A percentile compares a stretch with the other conserved stretches of the same genome.
Conservation (phyloP, 2,888 invertebrate genomes). For the Rhingia campestris region DNA sequence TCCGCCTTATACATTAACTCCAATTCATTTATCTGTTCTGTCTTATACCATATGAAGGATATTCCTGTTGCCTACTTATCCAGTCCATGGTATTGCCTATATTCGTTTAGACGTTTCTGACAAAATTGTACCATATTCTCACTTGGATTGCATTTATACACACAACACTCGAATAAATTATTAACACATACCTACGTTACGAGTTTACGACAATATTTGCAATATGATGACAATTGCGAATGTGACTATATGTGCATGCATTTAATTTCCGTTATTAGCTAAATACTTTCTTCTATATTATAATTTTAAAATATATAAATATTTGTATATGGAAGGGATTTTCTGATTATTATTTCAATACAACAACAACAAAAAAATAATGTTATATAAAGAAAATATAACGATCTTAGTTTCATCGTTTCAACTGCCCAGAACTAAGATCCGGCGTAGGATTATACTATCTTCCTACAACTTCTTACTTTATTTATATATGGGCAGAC, state of each 20-base stretch:
- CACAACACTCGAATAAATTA: conserved; percentile 5
- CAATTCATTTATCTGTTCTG: too few species aligned
- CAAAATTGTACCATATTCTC: not conserved
- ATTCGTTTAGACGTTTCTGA: not conserved
- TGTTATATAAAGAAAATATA: conserved; percentile 2
- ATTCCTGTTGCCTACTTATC: too few species aligned
- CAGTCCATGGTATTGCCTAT: not conserved
- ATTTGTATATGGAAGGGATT: not conserved
- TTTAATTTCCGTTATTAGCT: conserved; percentile 30
- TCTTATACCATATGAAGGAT: too few species aligned
- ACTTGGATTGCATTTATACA: conserved; percentile 18
- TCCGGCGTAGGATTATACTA: conserved; percentile 76
- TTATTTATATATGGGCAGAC: conserved; percentile 76
- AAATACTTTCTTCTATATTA: conserved; percentile 8
- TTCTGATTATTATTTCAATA: not conserved
- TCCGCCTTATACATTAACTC: too few species aligned
- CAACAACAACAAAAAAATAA: too few species aligned
- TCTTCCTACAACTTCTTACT: not conserved
- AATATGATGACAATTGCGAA: conserved; percentile 5
- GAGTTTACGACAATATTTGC: not conserved
- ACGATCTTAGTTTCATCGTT: conserved; percentile 82
- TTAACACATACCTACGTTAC: not conserved
- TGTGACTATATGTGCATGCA: conserved; percentile 35
- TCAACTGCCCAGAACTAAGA: conserved; percentile 82
- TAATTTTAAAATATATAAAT: not conserved